Evolutionary conservation across 2,113 vertebrate genomes (phyloP).

Genomic region (Cyphomyrus discorhynchus): DNA sequence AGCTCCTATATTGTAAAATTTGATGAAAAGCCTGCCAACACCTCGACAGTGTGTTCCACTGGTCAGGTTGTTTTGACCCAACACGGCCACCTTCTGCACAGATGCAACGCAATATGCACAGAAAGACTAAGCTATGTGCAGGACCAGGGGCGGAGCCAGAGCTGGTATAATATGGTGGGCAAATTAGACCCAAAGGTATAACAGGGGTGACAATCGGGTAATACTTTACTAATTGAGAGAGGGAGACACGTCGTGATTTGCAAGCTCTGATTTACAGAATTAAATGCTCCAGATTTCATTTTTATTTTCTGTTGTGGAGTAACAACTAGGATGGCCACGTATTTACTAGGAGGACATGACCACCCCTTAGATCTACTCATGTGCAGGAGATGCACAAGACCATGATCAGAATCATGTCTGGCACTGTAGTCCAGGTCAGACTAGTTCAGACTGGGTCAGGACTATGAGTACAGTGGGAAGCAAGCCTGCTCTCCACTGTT

Average conservation of each 20-base stretch:
- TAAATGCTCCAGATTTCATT: neutral
- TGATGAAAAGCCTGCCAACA: neutral
- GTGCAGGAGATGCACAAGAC: neutral
- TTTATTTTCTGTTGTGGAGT: neutral
- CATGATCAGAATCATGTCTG: neutral
- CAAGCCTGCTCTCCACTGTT: neutral
- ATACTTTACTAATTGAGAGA: neutral
- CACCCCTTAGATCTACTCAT: neutral
- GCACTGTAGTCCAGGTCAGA: neutral
- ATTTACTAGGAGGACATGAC: no score
- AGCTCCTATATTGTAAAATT: neutral
- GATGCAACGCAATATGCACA: neutral
- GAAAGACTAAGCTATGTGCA: neutral
- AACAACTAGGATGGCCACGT: neutral
- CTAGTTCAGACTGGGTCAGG: neutral
- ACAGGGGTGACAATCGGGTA: neutral
- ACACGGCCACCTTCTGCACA: neutral
- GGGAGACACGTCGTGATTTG: neutral
- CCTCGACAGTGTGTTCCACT: neutral
- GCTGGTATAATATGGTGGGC: neutral
- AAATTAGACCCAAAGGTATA: neutral
- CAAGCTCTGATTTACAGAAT: neutral
- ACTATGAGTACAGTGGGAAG: neutral
- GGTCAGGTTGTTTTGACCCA: neutral
- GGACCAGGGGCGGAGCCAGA: neutral